Base-by-base conservation (phyloP, 1,140 invertebrate genomes). In the Brachionus manjavacas region DNA sequence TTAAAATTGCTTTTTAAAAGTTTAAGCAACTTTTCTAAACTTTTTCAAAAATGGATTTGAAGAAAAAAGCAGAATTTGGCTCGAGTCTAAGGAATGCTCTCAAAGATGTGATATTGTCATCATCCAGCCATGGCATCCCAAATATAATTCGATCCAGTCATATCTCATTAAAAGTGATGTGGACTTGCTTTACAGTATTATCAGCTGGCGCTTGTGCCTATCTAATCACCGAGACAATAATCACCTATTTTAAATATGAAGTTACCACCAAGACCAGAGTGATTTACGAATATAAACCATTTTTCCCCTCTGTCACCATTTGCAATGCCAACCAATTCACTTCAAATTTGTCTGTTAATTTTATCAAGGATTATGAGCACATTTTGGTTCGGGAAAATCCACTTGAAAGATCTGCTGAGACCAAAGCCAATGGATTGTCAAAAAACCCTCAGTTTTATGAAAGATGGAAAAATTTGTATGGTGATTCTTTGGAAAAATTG, bases 101-200 rank as follows among this genome's bases (percentile, higher is more conserved):
- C 4, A 70, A 28, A 28, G 66, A 68, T 68, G 25, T 31, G 11
- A 9, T 68, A 14, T n/a, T 68, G 4, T 68, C 66, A 12, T 80
- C 78, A 7, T 60, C 78, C 3, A 16, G 49, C 55, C 78, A 80
- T 55, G 78, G 78, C n/a, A 80, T 80, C 6, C 78, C 78, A n/a
- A 80, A 80, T 20, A 52, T 80, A 28, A 55, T 80, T 52, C 11
- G 43, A 8, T 60, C 78, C 20, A 49, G 12, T 9, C 52, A 28
- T 16, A 52, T 28, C 11, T n/a, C 55, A n/a, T 23, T 80, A 9
- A 80, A 80, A 55, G 9, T 49, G 4, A 9, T 80, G 11, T 80
- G 78, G 78, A 28, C 11, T 9, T n/a, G 23, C 6, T 31, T 25
- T 49, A 16, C 55, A 20, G 6, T 80, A n/a, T 16, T 64, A 39